Conservation (phyloP, 1,140 invertebrate genomes). For the Armadillidium nasatum region DNA sequence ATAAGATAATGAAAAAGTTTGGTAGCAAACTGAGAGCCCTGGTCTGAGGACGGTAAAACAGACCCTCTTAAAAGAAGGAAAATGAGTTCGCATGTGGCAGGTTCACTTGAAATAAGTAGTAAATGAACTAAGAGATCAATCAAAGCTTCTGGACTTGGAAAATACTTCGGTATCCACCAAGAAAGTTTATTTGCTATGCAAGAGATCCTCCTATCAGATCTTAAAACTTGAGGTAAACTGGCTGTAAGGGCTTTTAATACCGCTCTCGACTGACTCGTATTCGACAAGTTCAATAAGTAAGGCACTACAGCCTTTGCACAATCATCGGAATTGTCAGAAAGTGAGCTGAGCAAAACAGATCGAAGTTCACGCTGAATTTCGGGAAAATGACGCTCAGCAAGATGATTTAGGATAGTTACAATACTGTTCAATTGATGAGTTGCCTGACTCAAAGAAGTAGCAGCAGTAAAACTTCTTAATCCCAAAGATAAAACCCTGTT, state of each 20-base stretch:
- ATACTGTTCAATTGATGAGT: slow-evolving; percentile 66
- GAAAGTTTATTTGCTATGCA: slow-evolving; percentile 30
- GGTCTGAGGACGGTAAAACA: slow-evolving; percentile 22
- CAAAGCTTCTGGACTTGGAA: slow-evolving; percentile 23
- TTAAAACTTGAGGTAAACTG: slow-evolving; percentile 32
- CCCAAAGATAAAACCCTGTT: slow-evolving; percentile 73
- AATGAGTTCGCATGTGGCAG: slow-evolving; percentile 32
- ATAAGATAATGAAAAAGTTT: background rate
- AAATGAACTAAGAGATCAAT: slow-evolving; percentile 37
- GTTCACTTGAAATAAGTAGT: slow-evolving; percentile 31
- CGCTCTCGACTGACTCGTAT: slow-evolving; percentile 29
- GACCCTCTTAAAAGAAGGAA: slow-evolving; percentile 28
- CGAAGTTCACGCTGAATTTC: slow-evolving; percentile 67
- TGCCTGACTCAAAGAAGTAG: slow-evolving; percentile 31
- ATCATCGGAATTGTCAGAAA: slow-evolving; percentile 49
- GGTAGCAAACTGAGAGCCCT: background rate
- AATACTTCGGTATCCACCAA: slow-evolving; percentile 39
- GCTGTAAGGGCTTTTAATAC: slow-evolving; percentile 34
- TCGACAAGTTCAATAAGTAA: slow-evolving; percentile 71
- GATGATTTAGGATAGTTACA: slow-evolving; percentile 73
- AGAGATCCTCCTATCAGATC: slow-evolving; percentile 28
- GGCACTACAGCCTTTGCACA: slow-evolving; percentile 69
- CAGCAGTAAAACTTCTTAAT: slow-evolving; percentile 62
- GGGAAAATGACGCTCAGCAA: slow-evolving; percentile 67
- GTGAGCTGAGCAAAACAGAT: slow-evolving; percentile 30